Conservation (phyloP, 1,140 invertebrate species). For the Oppia nitens region DNA sequence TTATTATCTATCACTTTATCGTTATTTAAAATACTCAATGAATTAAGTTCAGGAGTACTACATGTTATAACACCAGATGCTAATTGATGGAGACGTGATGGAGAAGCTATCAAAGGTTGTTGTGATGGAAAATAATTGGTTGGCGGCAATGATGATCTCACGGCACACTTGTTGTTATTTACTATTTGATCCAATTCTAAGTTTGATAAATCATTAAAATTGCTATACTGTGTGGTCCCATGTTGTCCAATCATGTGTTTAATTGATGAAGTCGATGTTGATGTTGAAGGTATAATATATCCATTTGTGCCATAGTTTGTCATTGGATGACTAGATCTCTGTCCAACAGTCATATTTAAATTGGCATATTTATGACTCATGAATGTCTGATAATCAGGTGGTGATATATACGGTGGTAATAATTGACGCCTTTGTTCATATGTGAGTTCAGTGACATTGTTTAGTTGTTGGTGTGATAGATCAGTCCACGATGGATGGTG, state of each 20-base stretch:
- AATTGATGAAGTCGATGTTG: neutral
- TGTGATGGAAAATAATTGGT: neutral
- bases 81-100: neutral
- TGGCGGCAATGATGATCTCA: neutral
- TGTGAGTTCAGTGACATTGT: conserved; percentile 8
- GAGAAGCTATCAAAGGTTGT: neutral
- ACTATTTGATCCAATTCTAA: neutral
- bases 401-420: conserved; percentile 8
- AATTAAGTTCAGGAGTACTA: neutral
- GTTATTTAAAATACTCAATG: neutral
- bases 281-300: neutral
- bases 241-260: neutral
- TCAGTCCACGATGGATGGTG: neutral
- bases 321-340: neutral
- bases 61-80: neutral
- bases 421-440: conserved; percentile 11
- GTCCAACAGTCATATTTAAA: conserved; percentile 2
- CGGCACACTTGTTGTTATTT: neutral
- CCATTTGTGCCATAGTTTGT: neutral
- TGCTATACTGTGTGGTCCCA: neutral
- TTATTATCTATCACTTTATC: neutral
- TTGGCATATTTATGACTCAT: conserved; percentile 2
- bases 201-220: conserved; percentile 7
- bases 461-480: neutral
- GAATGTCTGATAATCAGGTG: conserved; percentile 16